Evolutionary conservation across 2,113 vertebrate species (phyloP), one percentile per base, ranked within the genome.

Genomic region (Leptocoma aspasia): DNA sequence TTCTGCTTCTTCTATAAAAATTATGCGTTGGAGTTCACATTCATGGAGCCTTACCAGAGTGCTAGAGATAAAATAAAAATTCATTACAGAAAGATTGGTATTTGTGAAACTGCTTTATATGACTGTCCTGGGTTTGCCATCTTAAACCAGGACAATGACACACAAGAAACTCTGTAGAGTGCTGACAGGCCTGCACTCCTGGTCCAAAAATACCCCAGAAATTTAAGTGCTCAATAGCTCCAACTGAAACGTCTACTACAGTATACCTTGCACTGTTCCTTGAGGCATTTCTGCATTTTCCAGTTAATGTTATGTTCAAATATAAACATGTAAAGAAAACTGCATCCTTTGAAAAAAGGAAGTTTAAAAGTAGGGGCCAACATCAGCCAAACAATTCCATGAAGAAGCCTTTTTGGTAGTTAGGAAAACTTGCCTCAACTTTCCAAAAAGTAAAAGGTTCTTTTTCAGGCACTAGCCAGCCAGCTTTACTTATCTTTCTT

Each of bases 181-280:
- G 2, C 39, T 35, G 52, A 68, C 5, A 26, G 22, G 45, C 23
- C 47, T n/a, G 39, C 44, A 22, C 12, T 52, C 70, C 27, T 49
- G 54, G 27, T 24, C 33, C 86, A 85, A 90, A 82, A 64, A 23
- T 76, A 91, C 72, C 15, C 7, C 35, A 82, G 50, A 77, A 37
- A 69, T 26, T 35, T 5, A 69, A 80, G 33, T 15, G 17, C 23
- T 89, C 56, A 59, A 12, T 4, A 92, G 52, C 42, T 92, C 37
- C 45, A 90, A 60, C 44, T 56, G 39, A 14, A 7, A 75, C 78
- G 35, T 21, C 65, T 63, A 5, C 27, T 31, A 5, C 1, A 61
- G 20, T 7, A 33, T 3, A 60, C 0, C 2, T 1, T 41, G 37
- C 8, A 9, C 78, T 41, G 5, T 13, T 79, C 57, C 27, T 84